phyloP scores from a whole-genome alignment of 2,888 invertebrate genomes.

The Scaptomyza caliginosa region DNA sequence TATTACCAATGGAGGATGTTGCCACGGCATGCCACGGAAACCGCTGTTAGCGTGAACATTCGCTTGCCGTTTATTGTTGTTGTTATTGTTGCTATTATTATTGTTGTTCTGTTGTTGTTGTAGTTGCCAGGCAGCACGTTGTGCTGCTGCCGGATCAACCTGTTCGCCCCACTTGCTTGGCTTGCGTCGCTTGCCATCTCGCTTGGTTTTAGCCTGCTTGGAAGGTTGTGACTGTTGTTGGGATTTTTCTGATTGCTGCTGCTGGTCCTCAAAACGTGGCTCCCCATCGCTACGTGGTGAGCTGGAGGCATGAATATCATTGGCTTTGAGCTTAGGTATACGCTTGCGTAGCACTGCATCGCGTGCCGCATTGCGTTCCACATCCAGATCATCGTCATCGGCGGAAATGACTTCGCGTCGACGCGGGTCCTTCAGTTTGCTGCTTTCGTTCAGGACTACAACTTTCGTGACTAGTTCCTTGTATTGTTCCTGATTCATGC shows the following conservation, averaged over 20 bases:
- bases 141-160: conserved; percentile 59
- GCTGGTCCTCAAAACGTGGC: conserved; percentile 64
- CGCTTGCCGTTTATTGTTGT: conserved; percentile 39
- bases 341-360: conserved; percentile 81
- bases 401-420: conserved; percentile 86
- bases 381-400: conserved; percentile 52
- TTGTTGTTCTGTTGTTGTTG: conserved; percentile 44
- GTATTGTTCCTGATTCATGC: conserved; percentile 90
- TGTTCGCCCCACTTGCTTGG: conserved; percentile 81
- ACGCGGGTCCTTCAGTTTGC: conserved; percentile 90
- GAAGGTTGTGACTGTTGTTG: conserved; percentile 2
- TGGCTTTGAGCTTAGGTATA: conserved; percentile 84
- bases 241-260: conserved; percentile 7
- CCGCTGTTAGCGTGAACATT: conserved; percentile 20
- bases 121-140: conserved; percentile 67
- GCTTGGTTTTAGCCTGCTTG: conserved; percentile 46
- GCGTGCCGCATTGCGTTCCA: conserved; percentile 84
- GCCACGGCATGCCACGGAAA: conserved; percentile 75
- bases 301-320: conserved; percentile 56
- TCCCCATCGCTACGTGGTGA: conserved; percentile 69
- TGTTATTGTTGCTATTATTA: conserved; percentile 33
- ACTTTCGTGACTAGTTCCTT: conserved; percentile 91
- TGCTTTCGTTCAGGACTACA: conserved; percentile 89
- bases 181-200: conserved; percentile 78
- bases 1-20: conserved; percentile 68